A percentile compares a stretch with the other conserved stretches of the same genome.
phyloP scores from a whole-genome alignment of 2,888 invertebrate genomes.

The Chrysina gloriosa region DNA sequence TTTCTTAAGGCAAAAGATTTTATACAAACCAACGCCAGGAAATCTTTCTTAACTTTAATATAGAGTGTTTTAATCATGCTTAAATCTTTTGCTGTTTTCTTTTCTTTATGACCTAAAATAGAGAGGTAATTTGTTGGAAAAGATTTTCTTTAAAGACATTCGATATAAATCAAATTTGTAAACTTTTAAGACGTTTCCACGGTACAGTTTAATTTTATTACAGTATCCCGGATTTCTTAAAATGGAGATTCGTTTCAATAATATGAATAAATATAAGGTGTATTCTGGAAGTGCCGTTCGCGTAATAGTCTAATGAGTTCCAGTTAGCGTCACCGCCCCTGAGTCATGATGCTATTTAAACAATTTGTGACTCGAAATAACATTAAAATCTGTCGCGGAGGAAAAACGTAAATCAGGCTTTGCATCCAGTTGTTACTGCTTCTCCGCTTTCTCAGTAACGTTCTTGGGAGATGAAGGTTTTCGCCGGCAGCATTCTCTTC shows the following conservation, averaged over 20 bases:
- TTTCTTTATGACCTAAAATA: too few relatives aligned
- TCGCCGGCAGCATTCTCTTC: conserved; percentile 33
- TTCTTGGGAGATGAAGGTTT: conserved; percentile 20
- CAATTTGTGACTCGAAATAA: conserved; percentile 69
- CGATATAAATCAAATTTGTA: conserved; percentile 27
- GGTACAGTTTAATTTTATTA: conserved; percentile 40
- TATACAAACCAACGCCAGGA: too few relatives aligned
- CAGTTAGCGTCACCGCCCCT: conserved; percentile 66
- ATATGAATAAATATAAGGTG: conserved; percentile 67
- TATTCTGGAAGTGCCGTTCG: conserved; percentile 54
- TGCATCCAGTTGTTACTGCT: conserved; percentile 54
- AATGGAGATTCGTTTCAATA: conserved; percentile 64
- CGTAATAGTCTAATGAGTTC: conserved; percentile 64
- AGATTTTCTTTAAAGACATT: conserved; percentile 4
- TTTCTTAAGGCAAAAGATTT: too few relatives aligned
- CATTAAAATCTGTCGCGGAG: conserved; percentile 66
- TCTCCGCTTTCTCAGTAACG: conserved; percentile 2
- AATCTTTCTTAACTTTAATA: too few relatives aligned
- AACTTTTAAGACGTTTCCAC: conserved; percentile 23
- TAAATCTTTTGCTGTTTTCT: too few relatives aligned
- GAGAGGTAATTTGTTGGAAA: not conserved
- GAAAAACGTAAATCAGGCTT: conserved; percentile 67
- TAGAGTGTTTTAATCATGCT: too few relatives aligned
- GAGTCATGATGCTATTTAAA: conserved; percentile 69
- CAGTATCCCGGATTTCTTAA: conserved; percentile 42